phyloP scores from a whole-genome alignment of 2,888 invertebrate species.

The Oeneis ivallda region DNA sequence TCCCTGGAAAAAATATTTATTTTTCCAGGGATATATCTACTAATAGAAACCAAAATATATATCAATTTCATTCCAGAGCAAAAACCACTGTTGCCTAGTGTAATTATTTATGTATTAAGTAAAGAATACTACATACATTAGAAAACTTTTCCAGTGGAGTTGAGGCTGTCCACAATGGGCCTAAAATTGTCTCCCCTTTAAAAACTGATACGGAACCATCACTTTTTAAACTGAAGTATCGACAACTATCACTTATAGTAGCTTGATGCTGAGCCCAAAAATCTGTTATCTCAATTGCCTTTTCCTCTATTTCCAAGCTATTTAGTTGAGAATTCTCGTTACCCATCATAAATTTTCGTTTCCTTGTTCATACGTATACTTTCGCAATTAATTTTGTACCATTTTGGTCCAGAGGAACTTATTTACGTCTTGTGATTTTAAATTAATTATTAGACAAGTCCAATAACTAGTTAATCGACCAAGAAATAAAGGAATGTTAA shows the following conservation, averaged over 20 bases:
- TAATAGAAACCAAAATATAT: too few species aligned
- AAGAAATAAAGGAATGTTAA: too few species aligned
- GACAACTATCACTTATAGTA: conserved; percentile 80
- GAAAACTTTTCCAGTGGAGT: conserved; percentile 89
- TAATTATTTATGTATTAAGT: too few species aligned
- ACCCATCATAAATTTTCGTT: conserved; percentile 81
- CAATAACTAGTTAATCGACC: too few species aligned
- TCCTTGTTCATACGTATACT: background rate
- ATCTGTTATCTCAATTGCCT: conserved; percentile 88
- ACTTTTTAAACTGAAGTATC: conserved; percentile 76
- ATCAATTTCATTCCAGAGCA: too few species aligned
- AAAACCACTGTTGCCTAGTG: too few species aligned
- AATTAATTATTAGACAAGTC: background rate
- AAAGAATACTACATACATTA: conserved; percentile 79
- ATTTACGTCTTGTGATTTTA: background rate
- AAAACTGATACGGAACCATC: conserved; percentile 87
- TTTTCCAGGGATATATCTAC: too few species aligned
- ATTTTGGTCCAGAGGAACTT: background rate
- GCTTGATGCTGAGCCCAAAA: conserved; percentile 89
- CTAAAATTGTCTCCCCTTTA: conserved; percentile 86
- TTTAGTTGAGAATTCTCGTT: conserved; percentile 87
- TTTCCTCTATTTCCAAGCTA: conserved; percentile 88
- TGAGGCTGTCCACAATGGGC: conserved; percentile 83
- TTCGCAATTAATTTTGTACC: background rate
- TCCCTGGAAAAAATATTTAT: too few species aligned